A percentile compares a stretch with the other conserved stretches of the same genome.
Evolutionary conservation across 2,113 vertebrate genomes (phyloP).

Genomic region (Hippoglossus stenolepis): DNA sequence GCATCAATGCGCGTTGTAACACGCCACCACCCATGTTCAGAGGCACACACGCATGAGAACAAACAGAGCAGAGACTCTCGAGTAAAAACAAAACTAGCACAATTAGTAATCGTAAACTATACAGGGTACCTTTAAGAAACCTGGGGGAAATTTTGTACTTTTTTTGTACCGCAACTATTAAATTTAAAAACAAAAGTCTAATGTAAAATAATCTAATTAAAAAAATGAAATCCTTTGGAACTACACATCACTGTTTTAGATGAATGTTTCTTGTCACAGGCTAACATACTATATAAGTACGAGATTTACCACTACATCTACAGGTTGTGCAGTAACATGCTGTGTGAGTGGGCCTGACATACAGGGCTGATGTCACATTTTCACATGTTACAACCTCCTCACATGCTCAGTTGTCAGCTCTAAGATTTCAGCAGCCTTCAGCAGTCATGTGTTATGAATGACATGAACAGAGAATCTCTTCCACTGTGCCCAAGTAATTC

Average conservation of each 20-base stretch:
- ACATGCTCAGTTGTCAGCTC: not conserved
- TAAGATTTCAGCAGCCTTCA: not conserved
- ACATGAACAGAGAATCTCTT: not conserved
- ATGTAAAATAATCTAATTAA: not conserved
- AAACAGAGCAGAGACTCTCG: too few species aligned
- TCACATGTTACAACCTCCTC: not conserved
- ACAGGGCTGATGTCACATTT: not conserved
- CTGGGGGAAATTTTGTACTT: too few species aligned
- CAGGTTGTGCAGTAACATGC: not conserved
- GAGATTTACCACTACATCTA: not conserved
- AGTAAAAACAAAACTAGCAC: too few species aligned
- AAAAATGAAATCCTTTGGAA: not conserved
- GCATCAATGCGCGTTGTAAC: too few species aligned
- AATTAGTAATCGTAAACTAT: too few species aligned
- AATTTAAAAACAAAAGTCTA: too few species aligned
- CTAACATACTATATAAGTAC: not conserved
- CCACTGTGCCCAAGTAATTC: slow-evolving; percentile 1
- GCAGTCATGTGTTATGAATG: not conserved
- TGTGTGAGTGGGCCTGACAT: not conserved
- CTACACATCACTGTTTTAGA: not conserved
- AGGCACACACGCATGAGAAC: too few species aligned
- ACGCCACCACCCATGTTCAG: too few species aligned
- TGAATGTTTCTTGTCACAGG: not conserved
- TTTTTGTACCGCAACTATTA: too few species aligned
- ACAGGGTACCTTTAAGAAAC: too few species aligned